phyloP scores from a whole-genome alignment of 2,797 vertebrate species.

The Rallus crepitans region DNA sequence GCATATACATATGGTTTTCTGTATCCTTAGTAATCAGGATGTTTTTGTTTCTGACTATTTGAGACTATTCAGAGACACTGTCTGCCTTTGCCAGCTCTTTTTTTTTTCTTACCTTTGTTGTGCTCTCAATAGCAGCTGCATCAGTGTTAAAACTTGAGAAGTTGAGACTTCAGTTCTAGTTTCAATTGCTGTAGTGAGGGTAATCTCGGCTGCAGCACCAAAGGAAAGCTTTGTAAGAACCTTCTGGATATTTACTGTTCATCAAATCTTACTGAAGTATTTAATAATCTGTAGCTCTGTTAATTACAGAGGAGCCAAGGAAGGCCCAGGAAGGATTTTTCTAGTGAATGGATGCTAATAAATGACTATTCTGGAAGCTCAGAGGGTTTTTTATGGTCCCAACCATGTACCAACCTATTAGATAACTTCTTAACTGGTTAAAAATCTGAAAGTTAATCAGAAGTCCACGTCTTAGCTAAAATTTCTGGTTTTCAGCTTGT shows the following conservation, averaged over 20 bases:
- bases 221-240: not conserved
- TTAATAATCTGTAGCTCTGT: not conserved
- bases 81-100: not conserved
- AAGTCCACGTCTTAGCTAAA: not conserved
- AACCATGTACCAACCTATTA: not conserved
- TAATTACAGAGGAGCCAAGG: not conserved
- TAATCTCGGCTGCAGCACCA: not conserved
- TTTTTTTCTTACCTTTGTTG: not conserved
- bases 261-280: not conserved
- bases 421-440: not conserved
- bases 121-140: not conserved
- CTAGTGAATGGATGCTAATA: not conserved
- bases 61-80: not conserved
- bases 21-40: conserved; percentile 25
- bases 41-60: conserved; percentile 38
- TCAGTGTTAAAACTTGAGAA: not conserved
- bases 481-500: not conserved
- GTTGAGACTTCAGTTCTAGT: not conserved
- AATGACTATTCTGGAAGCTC: not conserved
- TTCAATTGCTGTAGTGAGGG: not conserved
- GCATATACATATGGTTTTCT: conserved; percentile 14
- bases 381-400: not conserved
- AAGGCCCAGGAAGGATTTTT: not conserved
- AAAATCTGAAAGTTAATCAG: not conserved
- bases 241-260: not conserved